These are phyloP conservation scores for Hetaerina titia DNA, from an alignment of 2,888 invertebrate species.

Conservation along the genomic window DNA sequence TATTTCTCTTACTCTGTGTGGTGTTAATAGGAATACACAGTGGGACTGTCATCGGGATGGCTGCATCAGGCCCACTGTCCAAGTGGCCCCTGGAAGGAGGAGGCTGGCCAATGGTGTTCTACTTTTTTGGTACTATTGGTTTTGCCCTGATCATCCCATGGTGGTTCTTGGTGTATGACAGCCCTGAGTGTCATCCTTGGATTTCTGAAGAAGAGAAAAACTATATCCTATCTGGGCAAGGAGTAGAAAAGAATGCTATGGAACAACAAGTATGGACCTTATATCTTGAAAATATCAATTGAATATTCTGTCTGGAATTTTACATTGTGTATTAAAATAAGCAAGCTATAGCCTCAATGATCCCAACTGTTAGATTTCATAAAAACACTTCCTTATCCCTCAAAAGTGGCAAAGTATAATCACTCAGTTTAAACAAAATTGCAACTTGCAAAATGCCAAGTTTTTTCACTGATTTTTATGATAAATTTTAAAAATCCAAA, in stretches of 20 bases:
- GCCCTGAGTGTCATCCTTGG: conserved; percentile 77
- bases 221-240: conserved; percentile 81
- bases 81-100: conserved; percentile 45
- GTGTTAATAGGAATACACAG: conserved; percentile 47
- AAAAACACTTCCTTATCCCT: too few relatives aligned
- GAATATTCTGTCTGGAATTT: too few relatives aligned
- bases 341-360: too few relatives aligned
- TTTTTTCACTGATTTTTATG: too few relatives aligned
- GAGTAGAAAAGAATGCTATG: conserved; percentile 72
- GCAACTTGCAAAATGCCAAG: too few relatives aligned
- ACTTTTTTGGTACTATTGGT: conserved; percentile 75
- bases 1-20: not conserved
- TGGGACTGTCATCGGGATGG: conserved; percentile 68
- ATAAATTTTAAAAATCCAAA: too few relatives aligned
- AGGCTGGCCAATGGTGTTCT: conserved; percentile 68
- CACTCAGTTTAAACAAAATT: too few relatives aligned
- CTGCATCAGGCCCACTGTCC: conserved; percentile 68
- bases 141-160: conserved; percentile 77
- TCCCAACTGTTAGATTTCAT: too few relatives aligned
- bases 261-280: not conserved
- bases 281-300: not conserved
- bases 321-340: too few relatives aligned
- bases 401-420: too few relatives aligned
- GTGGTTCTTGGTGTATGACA: conserved; percentile 77
- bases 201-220: conserved; percentile 78